Base-by-base conservation (phyloP, 2,888 invertebrate species). In the Schizotus pectinicornis region DNA sequence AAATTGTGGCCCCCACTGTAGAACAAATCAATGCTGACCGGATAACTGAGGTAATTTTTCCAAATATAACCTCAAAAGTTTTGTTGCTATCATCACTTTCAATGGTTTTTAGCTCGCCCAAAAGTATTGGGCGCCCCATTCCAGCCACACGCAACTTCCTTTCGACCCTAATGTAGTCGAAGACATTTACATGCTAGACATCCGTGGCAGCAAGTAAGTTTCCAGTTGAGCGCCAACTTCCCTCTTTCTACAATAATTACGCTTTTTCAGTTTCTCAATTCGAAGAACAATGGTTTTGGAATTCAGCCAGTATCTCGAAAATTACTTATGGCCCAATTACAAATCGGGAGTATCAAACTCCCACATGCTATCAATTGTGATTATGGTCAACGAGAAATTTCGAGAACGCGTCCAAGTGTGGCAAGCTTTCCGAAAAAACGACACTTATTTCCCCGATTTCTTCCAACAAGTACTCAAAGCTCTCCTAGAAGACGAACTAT, bases 381-480 rank as follows among this genome's bases (percentile, higher is more conserved):
- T 94, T 0, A 95, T 99, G 94, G 89, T 98, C 41, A 99, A 99
- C 82, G 98, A 99, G 78, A 99, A 99, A 79, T 96, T 97, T 75
- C 84, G 98, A 1, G 99, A 99, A 80, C 83, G 98, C 49, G 96
- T 98, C 6, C 94, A 93, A 60, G 95, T 97, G 2, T 99, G 98
- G 98, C 89, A 92, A 82, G 87, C 90, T 0, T 95, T 98, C 72
- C 87, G 91, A 59, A 88, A 88, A 65, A 83, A 86, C 51, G 87
- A 91, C 0, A 86, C 88, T 1, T 86, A 92, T 61, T 95, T 95
- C 76, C 84, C 89, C 0, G 87, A 86, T 1, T 94, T 95, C 74
- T 93, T 95, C 73, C 87, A 90, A 70, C 90, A 91, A 77, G 90
- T 95, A 0, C 80, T 95, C 13, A 84, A 86, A 54, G 85, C 90